Base-by-base conservation (phyloP, 2,888 invertebrate genomes). In the Philereme transversata region DNA sequence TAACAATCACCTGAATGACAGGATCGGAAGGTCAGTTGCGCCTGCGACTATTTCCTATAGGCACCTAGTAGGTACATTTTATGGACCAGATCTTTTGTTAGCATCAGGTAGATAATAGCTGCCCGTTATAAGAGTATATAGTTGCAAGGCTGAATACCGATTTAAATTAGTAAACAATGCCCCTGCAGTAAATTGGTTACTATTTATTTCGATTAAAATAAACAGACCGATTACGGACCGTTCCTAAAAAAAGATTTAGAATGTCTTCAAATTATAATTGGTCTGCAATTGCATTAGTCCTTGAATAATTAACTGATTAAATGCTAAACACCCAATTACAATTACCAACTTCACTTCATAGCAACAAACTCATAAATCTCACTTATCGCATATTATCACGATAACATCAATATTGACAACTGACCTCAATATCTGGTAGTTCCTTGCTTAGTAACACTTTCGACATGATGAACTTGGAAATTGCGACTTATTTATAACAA, bases 391-490 rank as follows among this genome's bases (percentile, higher is more conserved):
- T 9, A 11, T 6, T 22, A 45, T 10, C 45, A 8, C 11, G 45
- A 56, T 35, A 50, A 10, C 10, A 41, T 36, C 38, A 33, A 41
- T 36, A 46, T 46, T 33, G n/a, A 22, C 8, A 9, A 90, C 93
- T 92, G 86, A 96, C 97, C 94, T 97, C 97, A 76, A 97, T 97
- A 84, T 97, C 97, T 3, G 96, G 96, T 63, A 96, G 78, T 79
- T 97, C 96, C 76, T 93, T 95, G 83, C 96, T 97, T 52, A 96
- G 72, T 67, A 93, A 69, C 63, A 84, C 84, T 74, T 93, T 93
- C 56, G 94, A 82, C 93, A 92, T 92, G 55, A 69, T 84, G 67
- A 10, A 40, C 5, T 11, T 45, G n/a, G 11, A 68, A 74, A 43
- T 44, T 68, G 67, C 60, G 58, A 47, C 56, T 70, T 66, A 63